phyloP scores from a whole-genome alignment of 2,888 invertebrate genomes.

The Dichetophora obliterata region DNA sequence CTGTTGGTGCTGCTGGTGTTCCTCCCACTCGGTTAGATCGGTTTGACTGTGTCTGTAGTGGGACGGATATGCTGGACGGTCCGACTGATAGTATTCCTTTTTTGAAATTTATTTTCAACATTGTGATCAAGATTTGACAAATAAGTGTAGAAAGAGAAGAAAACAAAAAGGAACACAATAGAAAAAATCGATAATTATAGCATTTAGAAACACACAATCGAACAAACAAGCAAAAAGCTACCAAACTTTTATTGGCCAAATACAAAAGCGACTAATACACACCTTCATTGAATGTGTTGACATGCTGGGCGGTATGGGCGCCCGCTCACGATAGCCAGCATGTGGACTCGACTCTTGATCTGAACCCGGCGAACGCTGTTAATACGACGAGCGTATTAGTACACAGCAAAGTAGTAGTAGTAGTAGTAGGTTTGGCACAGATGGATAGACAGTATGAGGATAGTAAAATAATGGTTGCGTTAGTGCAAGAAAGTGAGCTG shows the following conservation, averaged over 20 bases:
- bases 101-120: conserved; percentile 4
- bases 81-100: conserved; percentile 74
- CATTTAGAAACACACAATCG: neutral
- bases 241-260: conserved; percentile 12
- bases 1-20: conserved; percentile 66
- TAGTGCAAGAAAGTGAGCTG: neutral
- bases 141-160: conserved; percentile 24
- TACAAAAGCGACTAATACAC: conserved; percentile 50
- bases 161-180: conserved; percentile 42
- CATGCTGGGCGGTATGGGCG: conserved; percentile 76
- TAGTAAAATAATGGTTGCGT: neutral
- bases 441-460: neutral
- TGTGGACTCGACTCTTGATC: conserved; percentile 70
- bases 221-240: neutral
- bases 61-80: conserved; percentile 68
- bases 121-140: conserved; percentile 33
- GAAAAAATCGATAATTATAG: conserved; percentile 27
- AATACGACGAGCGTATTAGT: conserved; percentile 41
- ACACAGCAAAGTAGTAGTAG: neutral
- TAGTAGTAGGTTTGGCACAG: neutral
- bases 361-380: conserved; percentile 70
- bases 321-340: conserved; percentile 70
- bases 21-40: conserved; percentile 70
- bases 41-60: conserved; percentile 71
- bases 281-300: conserved; percentile 83